Evolutionary conservation across 2,797 vertebrate species (phyloP).

Genomic region (Acanthurus leucopareius): DNA sequence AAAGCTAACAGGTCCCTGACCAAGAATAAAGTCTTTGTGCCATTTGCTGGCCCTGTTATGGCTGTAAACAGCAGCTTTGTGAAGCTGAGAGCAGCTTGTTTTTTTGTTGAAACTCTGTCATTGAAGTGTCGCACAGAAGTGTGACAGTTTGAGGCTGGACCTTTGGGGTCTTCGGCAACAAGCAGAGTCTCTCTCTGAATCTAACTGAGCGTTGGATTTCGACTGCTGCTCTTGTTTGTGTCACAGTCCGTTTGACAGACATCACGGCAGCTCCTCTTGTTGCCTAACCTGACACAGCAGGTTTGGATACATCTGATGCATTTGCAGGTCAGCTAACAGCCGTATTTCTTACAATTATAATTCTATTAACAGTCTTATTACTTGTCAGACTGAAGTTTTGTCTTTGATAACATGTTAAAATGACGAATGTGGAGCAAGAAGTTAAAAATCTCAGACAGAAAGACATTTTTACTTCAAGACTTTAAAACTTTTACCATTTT

Average conservation of each 20-base stretch:
- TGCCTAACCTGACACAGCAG: constrained; percentile 24
- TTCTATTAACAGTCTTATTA: too few relatives aligned
- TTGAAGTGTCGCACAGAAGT: neutral
- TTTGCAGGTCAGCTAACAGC: constrained; percentile 6
- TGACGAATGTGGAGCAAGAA: too few relatives aligned
- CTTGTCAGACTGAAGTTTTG: too few relatives aligned
- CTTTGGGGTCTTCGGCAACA: neutral
- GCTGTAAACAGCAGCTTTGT: too few relatives aligned
- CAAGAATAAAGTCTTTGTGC: too few relatives aligned
- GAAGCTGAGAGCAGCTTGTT: neutral
- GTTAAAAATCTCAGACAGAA: neutral
- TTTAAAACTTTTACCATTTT: neutral
- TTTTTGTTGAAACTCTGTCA: constrained; percentile 1
- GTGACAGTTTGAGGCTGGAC: neutral
- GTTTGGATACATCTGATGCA: neutral
- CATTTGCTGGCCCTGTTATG: too few relatives aligned
- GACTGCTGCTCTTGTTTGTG: constrained; percentile 15
- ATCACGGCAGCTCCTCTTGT: constrained; percentile 16
- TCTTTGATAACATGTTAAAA: too few relatives aligned
- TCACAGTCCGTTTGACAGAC: constrained; percentile 15
- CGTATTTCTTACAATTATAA: neutral
- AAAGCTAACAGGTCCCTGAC: too few relatives aligned
- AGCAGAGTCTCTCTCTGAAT: constrained; percentile 5
- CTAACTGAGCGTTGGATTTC: constrained; percentile 2
- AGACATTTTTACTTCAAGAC: neutral